Evolutionary conservation across 2,797 vertebrate species (phyloP).

Genomic region (Margarornis squamiger): DNA sequence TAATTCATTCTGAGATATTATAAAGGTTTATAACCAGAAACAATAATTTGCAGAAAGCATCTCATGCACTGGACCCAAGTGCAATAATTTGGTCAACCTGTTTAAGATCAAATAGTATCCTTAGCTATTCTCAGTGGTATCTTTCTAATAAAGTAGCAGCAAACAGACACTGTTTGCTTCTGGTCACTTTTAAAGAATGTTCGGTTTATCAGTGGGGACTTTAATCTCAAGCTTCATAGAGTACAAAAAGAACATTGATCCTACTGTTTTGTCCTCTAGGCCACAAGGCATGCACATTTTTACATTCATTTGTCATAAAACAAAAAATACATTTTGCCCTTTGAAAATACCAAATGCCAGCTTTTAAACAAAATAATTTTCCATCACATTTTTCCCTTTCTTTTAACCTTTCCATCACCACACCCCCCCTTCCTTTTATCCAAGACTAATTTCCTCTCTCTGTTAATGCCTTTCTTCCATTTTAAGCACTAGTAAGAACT

Average conservation of each 20-base stretch:
- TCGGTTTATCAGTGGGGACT: constrained; percentile 82
- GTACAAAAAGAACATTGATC: constrained; percentile 82
- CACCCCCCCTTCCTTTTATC: constrained; percentile 11
- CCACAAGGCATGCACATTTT: constrained; percentile 72
- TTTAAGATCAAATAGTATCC: constrained; percentile 85
- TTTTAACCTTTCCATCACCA: constrained; percentile 62
- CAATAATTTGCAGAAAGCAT: constrained; percentile 82
- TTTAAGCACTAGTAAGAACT: constrained; percentile 39
- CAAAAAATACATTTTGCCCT: constrained; percentile 72
- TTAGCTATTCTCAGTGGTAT: constrained; percentile 83
- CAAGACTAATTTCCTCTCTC: constrained; percentile 7
- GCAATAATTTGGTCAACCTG: constrained; percentile 83
- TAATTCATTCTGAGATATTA: constrained; percentile 84
- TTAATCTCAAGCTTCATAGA: constrained; percentile 84
- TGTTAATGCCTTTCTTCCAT: constrained; percentile 8
- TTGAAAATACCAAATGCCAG: constrained; percentile 70
- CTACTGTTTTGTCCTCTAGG: constrained; percentile 76
- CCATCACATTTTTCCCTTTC: constrained; percentile 34
- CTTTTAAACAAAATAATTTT: constrained; percentile 69
- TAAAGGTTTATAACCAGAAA: constrained; percentile 84
- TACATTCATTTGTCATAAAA: constrained; percentile 75
- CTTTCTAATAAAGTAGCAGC: constrained; percentile 84
- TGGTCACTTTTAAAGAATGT: constrained; percentile 85
- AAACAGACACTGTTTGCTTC: constrained; percentile 85
- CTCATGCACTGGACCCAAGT: constrained; percentile 75